Percentiles rank a stretch among this genome's conserved stretches.
Conservation (phyloP, 2,888 invertebrate species). For the Ommatoiulus sabulosus region DNA sequence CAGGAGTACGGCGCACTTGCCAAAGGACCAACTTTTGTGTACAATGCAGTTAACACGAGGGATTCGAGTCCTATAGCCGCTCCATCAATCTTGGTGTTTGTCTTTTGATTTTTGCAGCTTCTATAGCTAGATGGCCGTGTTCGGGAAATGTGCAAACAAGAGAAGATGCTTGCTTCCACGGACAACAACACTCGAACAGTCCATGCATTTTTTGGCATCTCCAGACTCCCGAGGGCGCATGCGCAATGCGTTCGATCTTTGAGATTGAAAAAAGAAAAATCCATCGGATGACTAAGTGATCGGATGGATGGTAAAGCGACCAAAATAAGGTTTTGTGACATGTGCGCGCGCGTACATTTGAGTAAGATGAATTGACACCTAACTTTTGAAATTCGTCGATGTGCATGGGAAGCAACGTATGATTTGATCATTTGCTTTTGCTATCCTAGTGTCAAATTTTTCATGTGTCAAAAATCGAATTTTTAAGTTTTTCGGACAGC, state of each 20-base stretch:
- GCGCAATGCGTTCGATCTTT: not conserved
- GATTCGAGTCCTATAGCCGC: not conserved
- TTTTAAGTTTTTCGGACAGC: too few relatives aligned
- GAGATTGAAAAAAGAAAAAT: not conserved
- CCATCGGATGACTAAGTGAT: constrained; percentile 40
- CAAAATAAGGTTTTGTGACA: constrained; percentile 46
- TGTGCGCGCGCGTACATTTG: not conserved
- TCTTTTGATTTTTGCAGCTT: constrained; percentile 34
- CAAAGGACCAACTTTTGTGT: constrained; percentile 53
- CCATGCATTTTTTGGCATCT: not conserved
- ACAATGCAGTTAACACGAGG: constrained; percentile 53
- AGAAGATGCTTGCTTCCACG: not conserved
- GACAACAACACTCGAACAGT: constrained; percentile 14
- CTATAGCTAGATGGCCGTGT: not conserved
- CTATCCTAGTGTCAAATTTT: not conserved
- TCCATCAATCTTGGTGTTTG: constrained; percentile 52
- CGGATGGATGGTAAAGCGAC: constrained; percentile 24
- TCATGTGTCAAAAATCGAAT: not conserved
- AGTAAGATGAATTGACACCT: constrained; percentile 44
- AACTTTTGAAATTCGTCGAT: constrained; percentile 36
- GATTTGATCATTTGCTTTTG: constrained; percentile 16
- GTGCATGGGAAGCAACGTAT: not conserved
- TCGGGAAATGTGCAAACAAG: not conserved
- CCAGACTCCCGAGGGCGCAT: not conserved
- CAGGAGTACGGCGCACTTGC: not conserved